These are phyloP conservation scores for Tiliacea aurago DNA, from an alignment of 2,888 invertebrate genomes.

Conservation along the genomic window DNA sequence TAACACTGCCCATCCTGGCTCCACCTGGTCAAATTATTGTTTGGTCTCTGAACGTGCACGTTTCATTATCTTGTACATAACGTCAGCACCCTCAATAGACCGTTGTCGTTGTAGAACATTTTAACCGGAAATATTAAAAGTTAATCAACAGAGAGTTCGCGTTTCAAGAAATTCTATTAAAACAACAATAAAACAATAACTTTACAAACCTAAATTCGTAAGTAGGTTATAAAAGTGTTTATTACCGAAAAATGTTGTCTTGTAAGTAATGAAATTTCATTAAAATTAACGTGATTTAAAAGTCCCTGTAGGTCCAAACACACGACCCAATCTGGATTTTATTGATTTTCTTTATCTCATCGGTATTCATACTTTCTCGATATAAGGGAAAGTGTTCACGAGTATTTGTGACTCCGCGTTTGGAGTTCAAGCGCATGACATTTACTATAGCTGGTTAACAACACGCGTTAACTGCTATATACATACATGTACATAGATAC, in stretches of 20 bases:
- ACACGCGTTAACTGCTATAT: conserved; percentile 22
- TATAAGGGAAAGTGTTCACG: conserved; percentile 73
- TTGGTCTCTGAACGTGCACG: background rate
- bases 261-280: no score
- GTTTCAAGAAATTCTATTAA: background rate
- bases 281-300: background rate
- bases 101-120: background rate
- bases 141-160: background rate
- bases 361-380: conserved; percentile 65
- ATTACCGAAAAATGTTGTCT: background rate
- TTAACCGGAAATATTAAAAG: conserved; percentile 1
- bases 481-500: background rate
- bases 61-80: no score
- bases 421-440: conserved; percentile 67
- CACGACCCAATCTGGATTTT: background rate
- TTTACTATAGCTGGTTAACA: conserved; percentile 45
- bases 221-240: background rate
- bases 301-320: background rate
- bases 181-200: conserved; percentile 13
- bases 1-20: background rate
- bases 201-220: background rate
- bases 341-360: conserved; percentile 21
- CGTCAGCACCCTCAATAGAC: no score
- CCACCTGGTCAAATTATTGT: background rate
- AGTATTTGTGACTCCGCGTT: conserved; percentile 63